Conservation (phyloP, 2,113 vertebrate genomes). For the Trochalopteron elliotii region DNA sequence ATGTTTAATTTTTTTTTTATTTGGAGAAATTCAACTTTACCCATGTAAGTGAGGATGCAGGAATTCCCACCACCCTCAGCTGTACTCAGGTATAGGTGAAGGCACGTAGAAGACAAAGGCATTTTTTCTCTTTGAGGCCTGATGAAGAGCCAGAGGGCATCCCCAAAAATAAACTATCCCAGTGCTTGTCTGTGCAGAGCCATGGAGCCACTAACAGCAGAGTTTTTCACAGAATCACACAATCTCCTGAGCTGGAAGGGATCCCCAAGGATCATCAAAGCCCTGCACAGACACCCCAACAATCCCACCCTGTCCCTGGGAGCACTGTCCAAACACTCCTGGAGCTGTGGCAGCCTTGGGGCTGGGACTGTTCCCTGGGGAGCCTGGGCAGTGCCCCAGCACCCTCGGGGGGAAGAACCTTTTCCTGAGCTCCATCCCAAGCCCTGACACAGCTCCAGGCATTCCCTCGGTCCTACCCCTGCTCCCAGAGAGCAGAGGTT, state of each 20-base stretch:
- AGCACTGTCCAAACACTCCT: fast-evolving
- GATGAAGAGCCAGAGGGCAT: background rate
- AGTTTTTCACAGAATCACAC: background rate
- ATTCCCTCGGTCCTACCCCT: background rate
- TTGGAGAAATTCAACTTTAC: background rate
- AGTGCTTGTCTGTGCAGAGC: background rate
- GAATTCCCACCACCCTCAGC: background rate
- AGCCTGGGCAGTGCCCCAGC: background rate
- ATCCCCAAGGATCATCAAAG: background rate
- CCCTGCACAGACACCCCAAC: background rate
- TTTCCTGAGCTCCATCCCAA: background rate
- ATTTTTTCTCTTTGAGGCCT: background rate
- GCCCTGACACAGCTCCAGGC: background rate
- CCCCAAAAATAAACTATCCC: background rate
- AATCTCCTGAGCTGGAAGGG: background rate
- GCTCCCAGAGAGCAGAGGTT: background rate
- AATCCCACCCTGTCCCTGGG: background rate
- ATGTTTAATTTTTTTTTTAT: background rate
- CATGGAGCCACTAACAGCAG: background rate
- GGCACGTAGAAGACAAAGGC: background rate
- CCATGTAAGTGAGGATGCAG: fast-evolving
- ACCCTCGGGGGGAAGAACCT: background rate
- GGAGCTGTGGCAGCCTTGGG: background rate
- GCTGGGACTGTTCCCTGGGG: fast-evolving
- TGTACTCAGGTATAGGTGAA: fast-evolving